phyloP scores from a whole-genome alignment of 92 coral and sea anemone genomes.

The Virgularia gustaviana region DNA sequence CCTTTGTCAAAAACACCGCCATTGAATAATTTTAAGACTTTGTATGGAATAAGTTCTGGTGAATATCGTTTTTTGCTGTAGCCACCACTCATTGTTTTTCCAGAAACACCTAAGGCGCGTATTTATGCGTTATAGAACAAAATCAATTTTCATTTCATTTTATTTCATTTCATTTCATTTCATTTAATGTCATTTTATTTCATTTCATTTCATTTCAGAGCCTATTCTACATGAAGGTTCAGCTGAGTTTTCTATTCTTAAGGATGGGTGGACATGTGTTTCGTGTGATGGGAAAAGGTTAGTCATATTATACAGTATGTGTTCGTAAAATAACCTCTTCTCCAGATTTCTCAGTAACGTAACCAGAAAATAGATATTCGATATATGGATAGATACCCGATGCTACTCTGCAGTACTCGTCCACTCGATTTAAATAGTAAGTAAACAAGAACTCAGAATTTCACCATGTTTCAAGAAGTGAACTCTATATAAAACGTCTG shows the following conservation, averaged over 20 bases:
- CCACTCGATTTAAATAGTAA: no score
- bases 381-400: no score
- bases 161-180: neutral
- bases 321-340: no score
- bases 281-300: constrained; percentile 86
- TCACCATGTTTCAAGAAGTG: no score
- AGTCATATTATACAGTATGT: no score
- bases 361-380: no score
- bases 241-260: constrained; percentile 54
- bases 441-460: no score
- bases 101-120: no score
- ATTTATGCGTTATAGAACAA: neutral
- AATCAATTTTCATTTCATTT: neutral
- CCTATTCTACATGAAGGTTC: constrained; percentile 88
- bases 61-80: constrained; percentile 81
- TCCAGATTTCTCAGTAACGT: no score
- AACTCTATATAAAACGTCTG: no score
- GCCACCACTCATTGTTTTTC: no score
- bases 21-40: constrained; percentile 62
- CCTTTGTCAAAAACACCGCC: constrained; percentile 84
- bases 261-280: constrained; percentile 93
- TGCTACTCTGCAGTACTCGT: no score
- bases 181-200: neutral
- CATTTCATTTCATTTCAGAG: constrained; percentile 37
- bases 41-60: constrained; percentile 74